Evolutionary conservation across 2,113 vertebrate species (phyloP).

Genomic region (Sakesphorus luctuosus): DNA sequence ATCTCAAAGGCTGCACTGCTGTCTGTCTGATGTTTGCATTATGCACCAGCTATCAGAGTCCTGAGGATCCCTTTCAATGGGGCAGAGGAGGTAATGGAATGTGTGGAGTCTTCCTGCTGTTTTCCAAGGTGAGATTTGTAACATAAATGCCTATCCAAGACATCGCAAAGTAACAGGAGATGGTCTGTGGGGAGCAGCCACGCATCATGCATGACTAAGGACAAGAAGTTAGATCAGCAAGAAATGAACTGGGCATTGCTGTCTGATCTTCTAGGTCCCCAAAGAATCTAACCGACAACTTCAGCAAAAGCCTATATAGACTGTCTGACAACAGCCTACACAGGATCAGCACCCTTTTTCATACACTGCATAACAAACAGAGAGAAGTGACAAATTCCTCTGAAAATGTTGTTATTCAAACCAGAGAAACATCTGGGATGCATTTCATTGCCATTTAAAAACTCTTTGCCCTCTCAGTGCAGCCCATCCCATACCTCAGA

Average conservation of each 20-base stretch:
- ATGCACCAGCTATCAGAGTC: not conserved
- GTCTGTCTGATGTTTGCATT: not conserved
- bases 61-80: not conserved
- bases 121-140: not conserved
- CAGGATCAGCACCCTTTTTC: not conserved
- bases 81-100: not conserved
- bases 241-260: not conserved
- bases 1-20: not conserved
- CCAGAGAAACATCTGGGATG: not conserved
- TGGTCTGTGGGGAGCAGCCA: not conserved
- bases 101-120: not conserved
- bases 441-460: not conserved
- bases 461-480: not conserved
- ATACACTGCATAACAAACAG: not conserved
- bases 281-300: not conserved
- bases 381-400: not conserved
- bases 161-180: not conserved
- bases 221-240: not conserved
- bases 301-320: not conserved
- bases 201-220: accelerated
- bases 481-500: not conserved
- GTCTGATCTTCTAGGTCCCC: not conserved
- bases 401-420: not conserved
- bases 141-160: not conserved
- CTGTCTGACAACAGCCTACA: not conserved